Percentiles rank a stretch among this genome's conserved stretches.
Evolutionary conservation across 2,797 vertebrate genomes (phyloP).

Genomic region (Steatocranus sp.): DNA sequence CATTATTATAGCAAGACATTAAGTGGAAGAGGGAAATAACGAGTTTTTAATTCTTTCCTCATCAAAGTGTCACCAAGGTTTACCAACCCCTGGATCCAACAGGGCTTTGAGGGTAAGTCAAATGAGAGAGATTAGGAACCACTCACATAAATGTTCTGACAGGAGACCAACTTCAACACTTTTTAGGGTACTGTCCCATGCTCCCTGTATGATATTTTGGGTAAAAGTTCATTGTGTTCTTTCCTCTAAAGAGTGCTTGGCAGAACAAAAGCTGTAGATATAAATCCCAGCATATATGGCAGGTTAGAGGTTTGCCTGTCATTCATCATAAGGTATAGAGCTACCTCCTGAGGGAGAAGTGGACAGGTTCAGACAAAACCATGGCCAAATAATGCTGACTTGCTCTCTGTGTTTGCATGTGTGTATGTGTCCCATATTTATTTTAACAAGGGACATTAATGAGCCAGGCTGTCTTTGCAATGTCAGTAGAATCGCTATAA

Average conservation of each 20-base stretch:
- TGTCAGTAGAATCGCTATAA: neutral
- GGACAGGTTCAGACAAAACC: conserved; percentile 22
- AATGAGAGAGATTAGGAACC: neutral
- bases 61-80: neutral
- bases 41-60: neutral
- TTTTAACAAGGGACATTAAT: neutral
- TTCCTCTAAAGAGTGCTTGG: neutral
- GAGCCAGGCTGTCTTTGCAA: neutral
- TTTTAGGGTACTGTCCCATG: neutral
- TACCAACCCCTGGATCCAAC: neutral
- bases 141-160: neutral
- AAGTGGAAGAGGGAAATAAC: neutral
- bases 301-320: conserved; percentile 53
- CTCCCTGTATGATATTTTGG: neutral
- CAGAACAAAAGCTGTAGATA: conserved; percentile 9
- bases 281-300: conserved; percentile 36
- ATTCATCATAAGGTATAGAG: conserved; percentile 55
- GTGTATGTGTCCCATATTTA: neutral
- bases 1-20: neutral
- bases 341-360: conserved; percentile 36
- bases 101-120: neutral
- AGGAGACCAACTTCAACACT: neutral
- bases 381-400: conserved; percentile 25
- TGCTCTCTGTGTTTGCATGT: conserved; percentile 13
- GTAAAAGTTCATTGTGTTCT: neutral